phyloP scores from a whole-genome alignment of 2,113 vertebrate species.

The Chlorocebus sabaeus region DNA sequence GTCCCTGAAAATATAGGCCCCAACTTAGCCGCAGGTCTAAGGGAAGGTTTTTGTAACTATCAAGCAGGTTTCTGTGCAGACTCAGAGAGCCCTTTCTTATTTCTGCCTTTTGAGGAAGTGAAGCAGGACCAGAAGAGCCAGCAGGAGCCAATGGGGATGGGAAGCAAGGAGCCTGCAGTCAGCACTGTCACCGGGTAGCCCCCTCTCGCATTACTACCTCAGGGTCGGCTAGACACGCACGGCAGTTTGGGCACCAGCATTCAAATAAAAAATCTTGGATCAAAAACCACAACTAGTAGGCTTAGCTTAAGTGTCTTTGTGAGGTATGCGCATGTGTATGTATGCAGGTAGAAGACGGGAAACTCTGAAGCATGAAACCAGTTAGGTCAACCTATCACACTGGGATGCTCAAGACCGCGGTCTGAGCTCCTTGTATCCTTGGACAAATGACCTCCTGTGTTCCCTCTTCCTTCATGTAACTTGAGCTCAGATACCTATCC shows the following conservation, averaged over 20 bases:
- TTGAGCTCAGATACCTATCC: neutral
- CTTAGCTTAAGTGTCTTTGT: conserved; percentile 50
- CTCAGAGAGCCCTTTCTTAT: conserved; percentile 58
- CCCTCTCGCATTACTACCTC: neutral
- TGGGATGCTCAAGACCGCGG: neutral
- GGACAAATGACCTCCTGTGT: neutral
- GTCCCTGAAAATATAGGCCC: neutral
- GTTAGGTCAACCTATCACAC: neutral
- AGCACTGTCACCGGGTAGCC: conserved; percentile 29
- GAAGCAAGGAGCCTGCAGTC: conserved; percentile 36
- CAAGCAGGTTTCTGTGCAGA: neutral
- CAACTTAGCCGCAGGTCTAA: neutral
- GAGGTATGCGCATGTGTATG: neutral
- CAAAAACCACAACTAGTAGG: conserved; percentile 14
- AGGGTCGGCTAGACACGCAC: conserved; percentile 36
- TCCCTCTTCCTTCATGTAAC: neutral
- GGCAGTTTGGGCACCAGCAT: conserved; percentile 44
- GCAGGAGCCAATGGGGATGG: conserved; percentile 45
- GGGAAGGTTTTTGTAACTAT: neutral
- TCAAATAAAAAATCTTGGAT: conserved; percentile 56
- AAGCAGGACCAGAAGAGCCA: conserved; percentile 51
- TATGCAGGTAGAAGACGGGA: neutral
- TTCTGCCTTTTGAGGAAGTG: conserved; percentile 68
- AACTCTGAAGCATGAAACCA: neutral
- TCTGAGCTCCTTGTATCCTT: neutral